phyloP scores from a whole-genome alignment of 1,140 invertebrate species.

The Probaryconus sp. region DNA sequence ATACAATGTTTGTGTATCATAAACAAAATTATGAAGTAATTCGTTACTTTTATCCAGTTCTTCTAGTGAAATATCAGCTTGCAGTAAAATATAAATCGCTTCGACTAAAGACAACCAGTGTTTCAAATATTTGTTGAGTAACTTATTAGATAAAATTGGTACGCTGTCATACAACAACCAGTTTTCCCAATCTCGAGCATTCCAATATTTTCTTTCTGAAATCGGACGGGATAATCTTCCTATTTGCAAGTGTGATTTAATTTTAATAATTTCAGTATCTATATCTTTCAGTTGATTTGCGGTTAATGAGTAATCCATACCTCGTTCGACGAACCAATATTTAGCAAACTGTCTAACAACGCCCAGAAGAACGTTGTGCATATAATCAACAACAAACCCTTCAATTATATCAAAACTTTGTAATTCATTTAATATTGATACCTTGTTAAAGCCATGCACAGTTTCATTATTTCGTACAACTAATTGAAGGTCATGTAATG shows the following conservation, averaged over 20 bases:
- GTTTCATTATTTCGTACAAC: neutral
- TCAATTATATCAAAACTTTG: conserved; percentile 7
- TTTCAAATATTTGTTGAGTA: neutral
- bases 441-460: conserved; percentile 1
- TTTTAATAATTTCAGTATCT: neutral
- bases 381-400: conserved; percentile 11
- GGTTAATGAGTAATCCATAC: neutral
- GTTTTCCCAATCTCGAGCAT: too few relatives aligned
- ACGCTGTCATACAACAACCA: conserved; percentile 19
- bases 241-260: conserved; percentile 8
- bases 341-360: conserved; percentile 16
- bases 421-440: neutral
- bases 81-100: conserved; percentile 9
- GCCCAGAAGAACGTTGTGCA: conserved; percentile 14
- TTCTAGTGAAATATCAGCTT: neutral
- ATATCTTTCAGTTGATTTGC: neutral
- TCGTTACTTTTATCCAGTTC: conserved; percentile 1
- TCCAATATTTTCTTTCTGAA: too few relatives aligned
- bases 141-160: neutral
- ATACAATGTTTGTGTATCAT: conserved; percentile 5
- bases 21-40: conserved; percentile 5
- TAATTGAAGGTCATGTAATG: neutral
- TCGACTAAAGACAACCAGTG: conserved; percentile 25
- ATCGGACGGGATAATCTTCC: neutral
- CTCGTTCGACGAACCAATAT: too few relatives aligned